Evolutionary conservation across 2,113 vertebrate species (phyloP), one percentile per base, ranked within the genome.

Genomic region (Todiramphus chloris): DNA sequence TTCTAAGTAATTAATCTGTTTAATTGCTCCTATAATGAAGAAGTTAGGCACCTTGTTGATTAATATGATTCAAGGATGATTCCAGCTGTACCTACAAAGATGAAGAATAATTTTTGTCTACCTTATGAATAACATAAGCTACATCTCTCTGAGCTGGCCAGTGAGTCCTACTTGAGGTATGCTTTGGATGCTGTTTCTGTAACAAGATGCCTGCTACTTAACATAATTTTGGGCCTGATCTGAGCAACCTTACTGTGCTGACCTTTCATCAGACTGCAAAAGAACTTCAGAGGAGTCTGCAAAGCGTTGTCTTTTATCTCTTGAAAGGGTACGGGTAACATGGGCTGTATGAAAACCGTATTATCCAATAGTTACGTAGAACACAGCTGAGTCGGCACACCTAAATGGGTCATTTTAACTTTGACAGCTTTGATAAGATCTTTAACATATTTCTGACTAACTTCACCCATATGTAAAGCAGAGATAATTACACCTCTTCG

Each of bases 1-100:
- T 84, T 92, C 91, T 87, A 67, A 89, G 56, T 92, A 77, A 91
- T 80, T 73, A 39, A 79, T 96, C 93, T 87, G 75, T 94, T 91
- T 90, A 85, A 90, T 87, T 94, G 76, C 72, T 92, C 55, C 89
- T 92, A 18, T 44, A 84, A 2, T 58, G 58, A 43, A 89, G 27
- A 73, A 66, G n/a, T 46, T 51, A 51, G 92, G 76, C 43, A 17
- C 81, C 51, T 60, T 80, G 35, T 75, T 88, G 41, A 53, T 89
- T 44, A 31, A 28, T 92, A 33, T 27, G 51, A 17, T 56, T 86
- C 43, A 41, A 62, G 59, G 46, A 50, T 89, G 74, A 68, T 59
- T 92, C 59, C 13, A 46, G 64, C n/a, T 17, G 0, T 77, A 59
- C 24, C 41, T 76, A 30, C 60, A 53, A 44, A 83, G 53, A 24